Evolutionary conservation across 2,797 vertebrate genomes (phyloP).

Genomic region (Synaphobranchus kaupii): DNA sequence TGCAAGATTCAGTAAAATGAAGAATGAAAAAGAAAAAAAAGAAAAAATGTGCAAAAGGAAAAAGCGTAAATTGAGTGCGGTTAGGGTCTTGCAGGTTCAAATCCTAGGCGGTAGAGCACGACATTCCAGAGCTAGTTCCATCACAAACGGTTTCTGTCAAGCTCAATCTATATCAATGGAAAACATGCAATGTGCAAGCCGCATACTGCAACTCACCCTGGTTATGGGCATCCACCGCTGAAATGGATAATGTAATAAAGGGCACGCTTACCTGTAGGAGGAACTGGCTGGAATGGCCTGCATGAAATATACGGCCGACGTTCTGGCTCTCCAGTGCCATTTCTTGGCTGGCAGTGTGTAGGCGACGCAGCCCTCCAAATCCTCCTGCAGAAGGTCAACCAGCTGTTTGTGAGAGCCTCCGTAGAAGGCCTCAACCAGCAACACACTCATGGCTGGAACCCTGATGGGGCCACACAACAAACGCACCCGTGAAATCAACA

Average conservation of each 20-base stretch:
- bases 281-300: conserved; percentile 77
- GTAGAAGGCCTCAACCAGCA: conserved; percentile 90
- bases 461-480: neutral
- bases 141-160: neutral
- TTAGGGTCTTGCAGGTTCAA: neutral
- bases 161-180: neutral
- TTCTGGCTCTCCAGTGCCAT: conserved; percentile 94
- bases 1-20: neutral
- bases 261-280: conserved; percentile 78
- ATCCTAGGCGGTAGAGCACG: neutral
- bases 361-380: conserved; percentile 69
- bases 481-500: neutral
- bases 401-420: conserved; percentile 94
- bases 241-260: neutral
- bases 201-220: neutral
- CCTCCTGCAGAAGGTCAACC: conserved; percentile 81
- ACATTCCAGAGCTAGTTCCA: neutral
- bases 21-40: too few species aligned
- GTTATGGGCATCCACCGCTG: neutral
- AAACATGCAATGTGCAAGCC: neutral
- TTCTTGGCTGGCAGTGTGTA: conserved; percentile 90
- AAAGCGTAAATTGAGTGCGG: neutral
- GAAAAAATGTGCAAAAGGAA: neutral
- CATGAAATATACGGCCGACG: conserved; percentile 87
- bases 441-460: conserved; percentile 68